Percentiles rank a stretch among this genome's conserved stretches.
Evolutionary conservation across 2,113 vertebrate genomes (phyloP).

Genomic region (Lipophrys pholis): DNA sequence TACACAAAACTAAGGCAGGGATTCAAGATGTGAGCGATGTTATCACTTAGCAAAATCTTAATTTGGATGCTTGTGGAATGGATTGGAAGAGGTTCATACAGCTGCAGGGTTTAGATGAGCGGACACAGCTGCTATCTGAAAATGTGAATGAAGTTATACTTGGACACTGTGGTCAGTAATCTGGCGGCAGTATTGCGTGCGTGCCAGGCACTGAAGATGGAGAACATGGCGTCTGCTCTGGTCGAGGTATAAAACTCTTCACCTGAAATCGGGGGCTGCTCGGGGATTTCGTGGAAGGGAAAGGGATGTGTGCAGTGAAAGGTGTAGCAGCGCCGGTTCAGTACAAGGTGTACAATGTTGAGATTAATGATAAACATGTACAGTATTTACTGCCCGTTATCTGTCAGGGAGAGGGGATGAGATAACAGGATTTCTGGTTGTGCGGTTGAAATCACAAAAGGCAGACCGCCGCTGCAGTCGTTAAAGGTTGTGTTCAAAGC

Average conservation of each 20-base stretch:
- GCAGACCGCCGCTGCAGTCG: conserved; percentile 19
- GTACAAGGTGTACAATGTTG: conserved; percentile 10
- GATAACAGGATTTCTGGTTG: conserved; percentile 33
- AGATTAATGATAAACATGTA: conserved; percentile 31
- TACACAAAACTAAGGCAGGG: too few relatives aligned
- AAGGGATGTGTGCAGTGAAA: not conserved
- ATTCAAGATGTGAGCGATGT: conserved; percentile 28
- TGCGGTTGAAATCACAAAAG: conserved; percentile 28
- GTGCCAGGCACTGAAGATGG: conserved; percentile 33
- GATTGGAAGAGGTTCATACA: conserved; percentile 60
- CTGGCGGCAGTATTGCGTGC: conserved; percentile 30
- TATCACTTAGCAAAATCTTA: conserved; percentile 43
- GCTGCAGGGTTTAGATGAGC: conserved; percentile 64
- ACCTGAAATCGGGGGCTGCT: conserved; percentile 26
- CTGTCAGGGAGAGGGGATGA: conserved; percentile 8
- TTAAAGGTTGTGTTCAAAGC: conserved; percentile 38
- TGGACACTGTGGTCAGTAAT: conserved; percentile 60
- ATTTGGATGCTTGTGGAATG: conserved; percentile 43
- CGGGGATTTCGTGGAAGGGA: conserved; percentile 7
- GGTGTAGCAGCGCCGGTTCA: not conserved
- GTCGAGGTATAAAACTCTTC: conserved; percentile 31
- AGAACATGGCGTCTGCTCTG: conserved; percentile 33
- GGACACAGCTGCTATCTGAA: conserved; percentile 63
- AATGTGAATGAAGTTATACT: conserved; percentile 62
- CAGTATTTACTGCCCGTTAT: conserved; percentile 25